A percentile compares a stretch with the other conserved stretches of the same genome.
phyloP scores from a whole-genome alignment of 2,888 invertebrate genomes.

The Lasioglossum morio region DNA sequence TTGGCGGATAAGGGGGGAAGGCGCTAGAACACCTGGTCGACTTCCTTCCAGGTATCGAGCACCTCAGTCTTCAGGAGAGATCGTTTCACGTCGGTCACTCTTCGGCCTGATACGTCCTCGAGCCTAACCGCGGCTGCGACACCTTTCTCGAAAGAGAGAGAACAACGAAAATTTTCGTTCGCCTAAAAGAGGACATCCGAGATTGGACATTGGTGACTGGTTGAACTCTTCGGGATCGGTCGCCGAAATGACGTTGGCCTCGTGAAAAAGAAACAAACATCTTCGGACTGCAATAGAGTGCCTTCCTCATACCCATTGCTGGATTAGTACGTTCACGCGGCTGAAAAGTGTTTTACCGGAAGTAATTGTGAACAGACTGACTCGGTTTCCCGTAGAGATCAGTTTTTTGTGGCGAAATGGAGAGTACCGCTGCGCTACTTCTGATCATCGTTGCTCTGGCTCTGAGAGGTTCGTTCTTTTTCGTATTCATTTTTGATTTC shows the following conservation, averaged over 20 bases:
- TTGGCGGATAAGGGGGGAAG: slow-evolving; percentile 64
- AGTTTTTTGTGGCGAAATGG: slow-evolving; percentile 60
- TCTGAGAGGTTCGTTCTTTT: slow-evolving; percentile 73
- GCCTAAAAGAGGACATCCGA: slow-evolving; percentile 13
- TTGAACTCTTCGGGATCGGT: slow-evolving; percentile 24
- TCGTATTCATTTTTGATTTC: background rate
- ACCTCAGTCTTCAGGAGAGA: slow-evolving; percentile 78
- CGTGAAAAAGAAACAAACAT: slow-evolving; percentile 63
- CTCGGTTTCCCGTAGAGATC: background rate
- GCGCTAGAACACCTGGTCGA: slow-evolving; percentile 77
- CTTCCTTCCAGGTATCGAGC: slow-evolving; percentile 77
- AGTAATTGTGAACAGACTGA: slow-evolving; percentile 3
- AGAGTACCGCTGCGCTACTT: slow-evolving; percentile 61
- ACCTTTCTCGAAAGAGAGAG: background rate
- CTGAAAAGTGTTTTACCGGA: slow-evolving; percentile 16
- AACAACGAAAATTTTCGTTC: background rate
- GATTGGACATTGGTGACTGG: slow-evolving; percentile 1
- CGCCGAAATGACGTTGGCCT: slow-evolving; percentile 60
- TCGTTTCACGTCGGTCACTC: slow-evolving; percentile 68
- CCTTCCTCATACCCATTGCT: slow-evolving; percentile 4
- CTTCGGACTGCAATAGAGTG: slow-evolving; percentile 51
- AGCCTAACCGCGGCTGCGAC: background rate
- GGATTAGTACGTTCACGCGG: slow-evolving; percentile 44
- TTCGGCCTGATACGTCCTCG: background rate
- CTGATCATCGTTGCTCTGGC: slow-evolving; percentile 64